These are phyloP conservation scores for Chiridota heheva DNA, from an alignment of 35 echinoderm and acorn worm genomes.

Conservation along the genomic window DNA sequence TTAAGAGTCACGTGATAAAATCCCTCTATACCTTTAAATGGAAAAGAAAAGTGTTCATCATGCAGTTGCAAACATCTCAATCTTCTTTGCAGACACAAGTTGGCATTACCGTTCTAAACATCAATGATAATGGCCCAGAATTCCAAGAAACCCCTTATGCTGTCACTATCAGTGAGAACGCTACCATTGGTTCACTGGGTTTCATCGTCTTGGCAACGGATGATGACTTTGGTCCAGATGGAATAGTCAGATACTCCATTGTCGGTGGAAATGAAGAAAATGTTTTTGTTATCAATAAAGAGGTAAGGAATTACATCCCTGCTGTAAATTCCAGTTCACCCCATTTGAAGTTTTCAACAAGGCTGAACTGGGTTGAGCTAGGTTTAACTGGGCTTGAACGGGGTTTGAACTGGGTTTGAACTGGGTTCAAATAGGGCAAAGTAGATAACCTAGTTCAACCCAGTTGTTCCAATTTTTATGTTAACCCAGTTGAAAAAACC, in stretches of 20 bases:
- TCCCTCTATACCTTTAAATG: no score
- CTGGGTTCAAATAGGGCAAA: background rate
- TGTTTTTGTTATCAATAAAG: conserved; percentile 67
- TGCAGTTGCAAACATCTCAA: no score
- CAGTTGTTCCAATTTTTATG: background rate
- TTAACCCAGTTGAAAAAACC: no score
- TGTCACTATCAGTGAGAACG: conserved; percentile 66
- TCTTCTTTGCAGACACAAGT: conserved; percentile 57
- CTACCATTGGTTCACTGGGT: conserved; percentile 36
- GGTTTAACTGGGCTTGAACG: background rate
- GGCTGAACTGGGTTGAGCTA: background rate
- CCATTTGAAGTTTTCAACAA: background rate
- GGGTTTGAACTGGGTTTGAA: background rate
- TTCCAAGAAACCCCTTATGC: conserved; percentile 69
- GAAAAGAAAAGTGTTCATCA: no score
- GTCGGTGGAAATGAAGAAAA: conserved; percentile 55
- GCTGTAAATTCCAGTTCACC: background rate
- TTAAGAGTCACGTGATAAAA: no score
- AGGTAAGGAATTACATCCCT: conserved; percentile 42
- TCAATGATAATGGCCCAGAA: conserved; percentile 87
- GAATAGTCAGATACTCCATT: conserved; percentile 67
- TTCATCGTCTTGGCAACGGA: conserved; percentile 77
- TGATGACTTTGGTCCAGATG: conserved; percentile 58
- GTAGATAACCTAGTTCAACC: background rate
- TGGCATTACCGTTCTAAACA: conserved; percentile 70